Base-by-base conservation (phyloP, 2,797 vertebrate genomes). In the Acipenser ruthenus region DNA sequence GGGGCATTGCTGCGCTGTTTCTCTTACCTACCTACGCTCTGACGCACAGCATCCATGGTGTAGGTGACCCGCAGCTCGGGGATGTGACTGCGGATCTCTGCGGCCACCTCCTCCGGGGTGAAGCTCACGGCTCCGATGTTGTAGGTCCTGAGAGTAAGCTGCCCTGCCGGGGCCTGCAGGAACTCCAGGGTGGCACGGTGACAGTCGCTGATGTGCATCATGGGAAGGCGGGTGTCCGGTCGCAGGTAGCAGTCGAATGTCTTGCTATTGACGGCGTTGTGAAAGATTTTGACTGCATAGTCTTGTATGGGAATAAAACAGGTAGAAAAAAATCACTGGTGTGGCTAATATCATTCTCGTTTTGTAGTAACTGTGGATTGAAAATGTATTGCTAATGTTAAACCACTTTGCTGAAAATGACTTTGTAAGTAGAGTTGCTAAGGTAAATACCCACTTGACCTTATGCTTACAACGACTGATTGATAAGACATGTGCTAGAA, bases 191-290 rank as follows among this genome's bases (percentile, higher is more conserved):
- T 91, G 70, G 90, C 90, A 47, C 89, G 83, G 69, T 90, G 89
- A 76, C 89, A 91, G 77, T 91, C 90, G n/a, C 82, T 80, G 69
- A 91, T 84, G 66, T 91, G 89, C 90, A 91, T 91, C 90, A 91
- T 91, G 72, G 89, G 90, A 72, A 91, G 87, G 37, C 88, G 88
- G 10, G 90, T 91, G 76, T 91, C 83, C 0, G 88, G 72, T 23
- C 87, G 83, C 73, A 91, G 68, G 74, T 89, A 89, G 74, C 90
- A 89, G 76, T 88, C 87, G 3, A 90, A 85, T 66, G 84, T 83
- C 60, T 88, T 87, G 37, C 80, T 86, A 77, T 78, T 88, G 71
- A 91, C 77, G 65, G 89, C 89, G 49, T 91, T 89, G 0, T 90
- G 87, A 79, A 91, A 91, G 70, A 91, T 90, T 74, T 91, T 86